phyloP scores from a whole-genome alignment of 1,140 invertebrate species.

The Atta cephalotes region DNA sequence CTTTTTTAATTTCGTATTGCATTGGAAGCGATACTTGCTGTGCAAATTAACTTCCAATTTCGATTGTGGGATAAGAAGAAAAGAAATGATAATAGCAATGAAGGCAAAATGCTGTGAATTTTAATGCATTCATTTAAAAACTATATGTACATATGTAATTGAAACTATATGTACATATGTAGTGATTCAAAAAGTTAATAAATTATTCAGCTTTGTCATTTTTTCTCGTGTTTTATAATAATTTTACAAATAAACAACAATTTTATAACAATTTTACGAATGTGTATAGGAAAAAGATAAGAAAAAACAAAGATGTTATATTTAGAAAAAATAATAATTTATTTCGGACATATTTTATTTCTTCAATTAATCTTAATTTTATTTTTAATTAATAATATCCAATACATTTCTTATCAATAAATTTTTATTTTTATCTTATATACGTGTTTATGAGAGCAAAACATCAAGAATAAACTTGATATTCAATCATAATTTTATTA shows the following conservation, averaged over 20 bases:
- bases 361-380: not conserved
- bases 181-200: not conserved
- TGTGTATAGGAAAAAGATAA: not conserved
- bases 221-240: not conserved
- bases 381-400: not conserved
- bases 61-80: constrained; percentile 7
- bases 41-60: constrained; percentile 32
- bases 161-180: not conserved
- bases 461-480: not conserved
- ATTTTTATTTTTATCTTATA: not conserved
- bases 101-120: constrained; percentile 1
- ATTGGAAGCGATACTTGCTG: not conserved
- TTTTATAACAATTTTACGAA: constrained; percentile 1
- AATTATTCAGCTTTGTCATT: not conserved
- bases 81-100: not conserved
- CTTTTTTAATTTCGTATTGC: not conserved
- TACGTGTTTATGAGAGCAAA: not conserved
- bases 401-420: not conserved
- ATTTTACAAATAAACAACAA: not conserved
- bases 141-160: not conserved
- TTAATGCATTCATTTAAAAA: not conserved
- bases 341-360: not conserved
- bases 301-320: not conserved
- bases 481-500: constrained; percentile 16
- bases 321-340: not conserved